Percentiles rank a stretch among this genome's conserved stretches.
These are phyloP conservation scores for Hydrolagus colliei DNA, from an alignment of 2,797 vertebrate species.

Conservation along the genomic window DNA sequence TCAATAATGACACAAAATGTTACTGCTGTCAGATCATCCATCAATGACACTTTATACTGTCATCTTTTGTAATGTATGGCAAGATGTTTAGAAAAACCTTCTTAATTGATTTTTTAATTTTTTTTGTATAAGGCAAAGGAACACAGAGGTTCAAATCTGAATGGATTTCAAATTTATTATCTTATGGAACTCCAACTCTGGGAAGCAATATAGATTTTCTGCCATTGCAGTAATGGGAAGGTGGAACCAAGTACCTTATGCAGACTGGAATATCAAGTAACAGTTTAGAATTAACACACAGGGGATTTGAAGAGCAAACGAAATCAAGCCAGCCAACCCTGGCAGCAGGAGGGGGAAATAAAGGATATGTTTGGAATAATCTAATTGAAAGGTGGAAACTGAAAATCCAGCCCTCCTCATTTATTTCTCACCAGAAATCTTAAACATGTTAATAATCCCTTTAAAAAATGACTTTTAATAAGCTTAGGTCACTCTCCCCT, in stretches of 20 bases:
- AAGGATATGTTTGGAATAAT: background rate
- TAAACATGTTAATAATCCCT: conserved; percentile 29
- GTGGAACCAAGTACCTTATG: background rate
- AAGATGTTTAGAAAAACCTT: conserved; percentile 68
- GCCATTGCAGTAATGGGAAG: conserved; percentile 63
- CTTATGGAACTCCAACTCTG: conserved; percentile 78
- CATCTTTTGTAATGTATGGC: conserved; percentile 75
- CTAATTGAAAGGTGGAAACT: background rate
- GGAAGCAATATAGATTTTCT: conserved; percentile 78
- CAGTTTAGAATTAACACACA: conserved; percentile 32
- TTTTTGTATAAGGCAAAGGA: conserved; percentile 54
- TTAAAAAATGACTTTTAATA: conserved; percentile 28
- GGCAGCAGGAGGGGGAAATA: background rate
- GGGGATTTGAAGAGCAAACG: conserved; percentile 16
- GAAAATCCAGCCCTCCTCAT: background rate
- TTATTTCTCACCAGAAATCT: conserved; percentile 14
- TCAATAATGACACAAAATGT: conserved; percentile 11
- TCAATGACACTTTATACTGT: conserved; percentile 48
- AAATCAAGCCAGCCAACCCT: background rate
- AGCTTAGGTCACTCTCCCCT: conserved; percentile 18
- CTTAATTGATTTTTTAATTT: conserved; percentile 61
- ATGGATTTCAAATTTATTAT: conserved; percentile 83
- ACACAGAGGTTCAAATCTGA: conserved; percentile 73
- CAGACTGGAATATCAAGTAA: conserved; percentile 33
- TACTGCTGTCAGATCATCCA: conserved; percentile 13